phyloP scores from a whole-genome alignment of 2,113 vertebrate genomes.

The Vimba vimba region DNA sequence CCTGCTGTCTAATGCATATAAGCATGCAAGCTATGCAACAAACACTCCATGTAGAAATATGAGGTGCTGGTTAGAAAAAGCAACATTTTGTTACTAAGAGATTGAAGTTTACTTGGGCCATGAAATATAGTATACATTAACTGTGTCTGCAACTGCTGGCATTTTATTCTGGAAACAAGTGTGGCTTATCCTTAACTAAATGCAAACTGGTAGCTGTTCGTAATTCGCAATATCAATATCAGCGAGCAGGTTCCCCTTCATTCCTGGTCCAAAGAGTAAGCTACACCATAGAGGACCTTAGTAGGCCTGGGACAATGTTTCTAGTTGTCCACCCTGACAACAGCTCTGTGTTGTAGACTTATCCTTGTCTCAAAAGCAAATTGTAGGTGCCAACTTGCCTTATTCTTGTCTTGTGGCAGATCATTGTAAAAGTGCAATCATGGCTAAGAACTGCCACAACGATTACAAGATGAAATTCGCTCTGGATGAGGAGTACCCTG shows the following conservation, averaged over 20 bases:
- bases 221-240: neutral
- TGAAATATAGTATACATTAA: slow-evolving; percentile 12
- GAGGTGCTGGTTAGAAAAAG: slow-evolving; percentile 32
- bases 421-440: slow-evolving; percentile 72
- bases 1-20: slow-evolving; percentile 50
- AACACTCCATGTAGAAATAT: slow-evolving; percentile 48
- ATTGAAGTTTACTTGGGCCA: slow-evolving; percentile 40
- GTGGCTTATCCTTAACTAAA: neutral
- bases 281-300: neutral
- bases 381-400: neutral
- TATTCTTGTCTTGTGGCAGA: slow-evolving; percentile 58
- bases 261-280: neutral
- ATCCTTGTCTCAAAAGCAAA: neutral
- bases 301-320: neutral
- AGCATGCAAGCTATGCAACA: slow-evolving; percentile 32
- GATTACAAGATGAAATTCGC: slow-evolving; percentile 87
- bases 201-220: neutral
- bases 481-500: slow-evolving; percentile 84
- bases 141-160: neutral
- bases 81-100: slow-evolving; percentile 47
- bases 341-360: neutral
- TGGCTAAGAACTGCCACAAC: slow-evolving; percentile 90
- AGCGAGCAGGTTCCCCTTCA: neutral
- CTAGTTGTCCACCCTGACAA: neutral
- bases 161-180: neutral